Evolutionary conservation across 2,888 invertebrate genomes (phyloP), one percentile per base, ranked within the genome.

Genomic region (Nemurella pictetii): DNA sequence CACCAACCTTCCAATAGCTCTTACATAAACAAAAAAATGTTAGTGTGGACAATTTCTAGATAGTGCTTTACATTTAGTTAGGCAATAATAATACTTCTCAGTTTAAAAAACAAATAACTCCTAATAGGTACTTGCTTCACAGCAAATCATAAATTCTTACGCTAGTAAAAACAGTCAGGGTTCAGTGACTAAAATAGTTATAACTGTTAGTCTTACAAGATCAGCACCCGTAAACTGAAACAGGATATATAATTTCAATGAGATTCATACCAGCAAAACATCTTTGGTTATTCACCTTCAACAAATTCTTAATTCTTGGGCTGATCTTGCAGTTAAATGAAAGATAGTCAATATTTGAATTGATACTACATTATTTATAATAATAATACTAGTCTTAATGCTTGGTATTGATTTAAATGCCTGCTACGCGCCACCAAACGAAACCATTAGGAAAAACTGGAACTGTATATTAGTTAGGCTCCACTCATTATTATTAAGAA

Each of bases 341-440:
- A 35, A 35, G 35, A 35, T 7, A 35, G 12, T 35, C 35, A 35
- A 35, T 4, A n/a, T n/a, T n/a, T n/a, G n/a, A n/a, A n/a, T n/a
- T n/a, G n/a, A n/a, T n/a, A n/a, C n/a, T n/a, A n/a, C n/a, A n/a
- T n/a, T n/a, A n/a, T n/a, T n/a, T n/a, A n/a, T 35, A 7, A 35
- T 55, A 55, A 55, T 55, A 55, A 55, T 55, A 55, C 55, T 15
- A 55, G 55, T 7, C 55, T 7, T 55, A 7, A 55, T 20, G 55
- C 55, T 55, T 55, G 55, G 55, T 55, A 55, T 55, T 55, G 55
- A 55, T 30, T 29, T 78, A 78, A 78, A 78, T 78, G 78, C 78
- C 78, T 78, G 30, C 30, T 30, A 27, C 15, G 9, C 4, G 9
- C 4, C 78, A 28, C 15, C n/a, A 78, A 30, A 28, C 30, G 78